These are phyloP conservation scores for Criorhina ranunculi DNA, from an alignment of 2,888 invertebrate genomes.

Conservation along the genomic window DNA sequence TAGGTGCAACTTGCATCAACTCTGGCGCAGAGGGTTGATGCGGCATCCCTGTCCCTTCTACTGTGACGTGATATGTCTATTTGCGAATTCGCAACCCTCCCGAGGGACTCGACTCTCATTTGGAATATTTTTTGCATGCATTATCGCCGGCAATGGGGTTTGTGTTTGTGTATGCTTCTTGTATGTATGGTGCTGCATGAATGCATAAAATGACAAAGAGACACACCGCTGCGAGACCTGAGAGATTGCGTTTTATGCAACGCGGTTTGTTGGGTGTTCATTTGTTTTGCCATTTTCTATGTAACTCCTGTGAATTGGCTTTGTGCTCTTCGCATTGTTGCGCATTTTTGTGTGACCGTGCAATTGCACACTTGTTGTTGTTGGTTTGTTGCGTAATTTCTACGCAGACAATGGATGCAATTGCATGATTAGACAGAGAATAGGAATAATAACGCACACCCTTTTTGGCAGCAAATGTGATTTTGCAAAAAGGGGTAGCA, in stretches of 20 bases:
- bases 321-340: constrained; percentile 61
- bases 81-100: constrained; percentile 61
- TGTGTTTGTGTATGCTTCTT: too few relatives aligned
- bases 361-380: constrained; percentile 36
- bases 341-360: constrained; percentile 33
- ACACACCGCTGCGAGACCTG: background rate
- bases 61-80: constrained; percentile 72
- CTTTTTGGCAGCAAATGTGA: constrained; percentile 22
- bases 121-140: constrained; percentile 60
- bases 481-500: constrained; percentile 42
- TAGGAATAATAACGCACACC: constrained; percentile 54
- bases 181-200: constrained; percentile 37
- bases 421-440: constrained; percentile 57
- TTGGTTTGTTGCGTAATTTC: constrained; percentile 37
- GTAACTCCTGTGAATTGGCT: constrained; percentile 17
- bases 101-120: constrained; percentile 52
- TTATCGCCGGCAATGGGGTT: constrained; percentile 24
- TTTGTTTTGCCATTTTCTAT: constrained; percentile 59
- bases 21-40: constrained; percentile 36
- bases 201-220: constrained; percentile 45
- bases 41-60: constrained; percentile 28
- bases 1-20: constrained; percentile 69
- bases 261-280: constrained; percentile 69
- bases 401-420: constrained; percentile 44
- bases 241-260: constrained; percentile 46